Evolutionary conservation across 64 coral and sea anemone species (phyloP), one percentile per base, ranked within the genome.

Genomic region (Dendrophyllia cribrosa): DNA sequence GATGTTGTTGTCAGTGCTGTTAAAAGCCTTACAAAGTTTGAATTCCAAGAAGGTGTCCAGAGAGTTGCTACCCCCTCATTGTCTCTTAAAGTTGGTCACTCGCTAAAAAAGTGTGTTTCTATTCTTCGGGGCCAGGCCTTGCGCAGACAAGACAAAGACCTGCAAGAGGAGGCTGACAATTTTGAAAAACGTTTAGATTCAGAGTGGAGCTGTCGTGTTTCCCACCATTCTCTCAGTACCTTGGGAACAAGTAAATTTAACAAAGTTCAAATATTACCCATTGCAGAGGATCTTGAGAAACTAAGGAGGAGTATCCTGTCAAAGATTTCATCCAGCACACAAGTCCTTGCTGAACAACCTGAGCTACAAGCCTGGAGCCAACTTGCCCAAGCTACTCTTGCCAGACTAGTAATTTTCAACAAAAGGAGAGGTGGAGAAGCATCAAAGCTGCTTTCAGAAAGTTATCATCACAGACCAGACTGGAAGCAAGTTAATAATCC

Each of bases 351-450:
- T 43, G 21, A 59, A 34, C 20, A 80, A 10, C 74, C 74, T 55
- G 43, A 64, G 45, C 26, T 75, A 51, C 59, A 82, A 70, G 43
- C 20, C 11, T 90, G 93, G 93, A 48, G 56, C 9, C 17, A 61
- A 9, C 50, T 86, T 5, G 93, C 79, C 26, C 45, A 94, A 56
- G 82, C 72, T 43, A 67, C 83, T 43, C 86, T 94, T 3, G 78
- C 75, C 11, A 89, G 93, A 60, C 58, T 94, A 14, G 67, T 89
- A 1, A 89, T 89, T 10, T 68, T 94, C 43, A 89, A 89, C 61
- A 94, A 94, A 46, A 56, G 87, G 48, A 58, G 87, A 12, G 59
- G 45, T 21, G 78, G 93, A 51, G 93, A 94, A 50, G 87, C 77
- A 43, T 88, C 86, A 43, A 87, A 66, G 51, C 66, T 87, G 61